Evolutionary conservation across 2,113 vertebrate species (phyloP).

Genomic region (Sinocyclocheilus grahami): DNA sequence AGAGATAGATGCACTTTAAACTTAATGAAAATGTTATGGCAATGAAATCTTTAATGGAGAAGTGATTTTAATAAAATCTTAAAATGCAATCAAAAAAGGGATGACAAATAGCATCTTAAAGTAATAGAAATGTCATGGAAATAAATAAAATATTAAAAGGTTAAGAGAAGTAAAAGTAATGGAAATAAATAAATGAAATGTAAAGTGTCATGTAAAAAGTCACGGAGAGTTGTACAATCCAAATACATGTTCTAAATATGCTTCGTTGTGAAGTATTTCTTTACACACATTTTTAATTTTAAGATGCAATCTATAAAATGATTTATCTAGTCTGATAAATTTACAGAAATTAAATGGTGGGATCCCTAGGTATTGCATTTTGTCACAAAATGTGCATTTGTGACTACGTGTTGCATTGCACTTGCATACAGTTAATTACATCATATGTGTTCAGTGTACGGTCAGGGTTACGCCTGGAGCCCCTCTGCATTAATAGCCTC

Average conservation of each 20-base stretch:
- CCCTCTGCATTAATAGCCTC: slow-evolving; percentile 70
- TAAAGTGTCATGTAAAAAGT: neutral
- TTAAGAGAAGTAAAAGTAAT: neutral
- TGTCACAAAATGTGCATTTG: neutral
- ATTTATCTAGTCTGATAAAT: neutral
- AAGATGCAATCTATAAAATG: neutral
- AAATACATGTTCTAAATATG: neutral
- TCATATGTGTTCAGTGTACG: slow-evolving; percentile 67
- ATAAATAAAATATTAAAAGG: no score
- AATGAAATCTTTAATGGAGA: neutral
- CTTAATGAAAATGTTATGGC: neutral
- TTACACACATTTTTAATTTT: neutral
- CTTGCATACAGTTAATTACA: neutral
- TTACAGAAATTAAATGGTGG: neutral
- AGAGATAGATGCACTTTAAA: neutral
- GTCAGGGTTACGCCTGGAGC: slow-evolving; percentile 79
- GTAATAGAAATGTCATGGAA: neutral
- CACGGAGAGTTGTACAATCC: no score
- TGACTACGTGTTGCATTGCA: neutral
- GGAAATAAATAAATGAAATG: neutral
- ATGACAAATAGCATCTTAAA: neutral
- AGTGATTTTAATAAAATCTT: neutral
- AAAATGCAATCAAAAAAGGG: neutral
- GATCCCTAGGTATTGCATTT: neutral
- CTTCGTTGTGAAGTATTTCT: no score